Base-by-base conservation (phyloP, 2,113 vertebrate species). In the Scomber scombrus region DNA sequence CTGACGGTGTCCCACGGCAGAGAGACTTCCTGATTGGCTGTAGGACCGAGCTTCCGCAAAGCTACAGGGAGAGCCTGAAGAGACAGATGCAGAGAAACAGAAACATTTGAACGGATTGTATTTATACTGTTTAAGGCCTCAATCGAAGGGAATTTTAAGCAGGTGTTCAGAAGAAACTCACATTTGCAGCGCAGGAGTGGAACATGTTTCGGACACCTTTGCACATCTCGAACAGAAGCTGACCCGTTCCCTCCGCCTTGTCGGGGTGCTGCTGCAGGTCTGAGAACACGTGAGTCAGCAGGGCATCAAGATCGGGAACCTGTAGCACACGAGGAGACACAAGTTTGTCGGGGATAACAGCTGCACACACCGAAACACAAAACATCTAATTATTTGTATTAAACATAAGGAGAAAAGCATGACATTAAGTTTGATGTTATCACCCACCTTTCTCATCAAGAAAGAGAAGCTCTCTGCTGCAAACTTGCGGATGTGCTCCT, bases 401-500 rank as follows among this genome's bases (percentile, higher is more conserved):
- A 10, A 11, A 31, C 9, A 55, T 6, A 34, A 51, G 26, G 60
- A 34, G 0, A 5, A 47, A 47, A 3, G 52, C 11, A 47, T 8
- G 0, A 29, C 58, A 5, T 21, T 2, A 1, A 18, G 5, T 46
- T n/a, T 49, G 12, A 40, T 34, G 31, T 6, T 40, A 18, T 16
- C 16, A 62, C 80, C 81, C 88, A 99, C 98, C 96, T 99, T 99
- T 91, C 98, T 97, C 97, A 99, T 97, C 72, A 99, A 82, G 89
- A 99, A 99, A 31, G 97, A 97, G 93, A 99, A 99, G 85, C 98
- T 99, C 92, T 99, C 98, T 0, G 98, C 98, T 74, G 98, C 97
- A 93, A 99, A 99, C 60, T 95, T 97, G 86, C 97, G 96, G 91
- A 99, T 97, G 87, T 99, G 98, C 26, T 96, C 95, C 76, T 98